A percentile compares a stretch with the other conserved stretches of the same genome.
These are phyloP conservation scores for Leucoma salicis DNA, from an alignment of 2,888 invertebrate species.

Conservation along the genomic window DNA sequence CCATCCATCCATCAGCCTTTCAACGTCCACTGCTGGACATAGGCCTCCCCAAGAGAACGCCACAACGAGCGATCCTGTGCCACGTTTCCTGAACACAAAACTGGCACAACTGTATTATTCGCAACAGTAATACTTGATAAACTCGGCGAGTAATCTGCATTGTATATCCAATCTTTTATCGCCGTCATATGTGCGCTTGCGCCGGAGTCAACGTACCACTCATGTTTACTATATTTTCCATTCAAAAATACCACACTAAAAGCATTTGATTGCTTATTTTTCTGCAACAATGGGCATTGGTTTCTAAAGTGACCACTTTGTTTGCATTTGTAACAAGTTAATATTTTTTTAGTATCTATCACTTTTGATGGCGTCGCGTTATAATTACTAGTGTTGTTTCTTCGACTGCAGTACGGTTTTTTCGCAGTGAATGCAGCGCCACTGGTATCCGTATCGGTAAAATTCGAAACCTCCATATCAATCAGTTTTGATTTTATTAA, in stretches of 20 bases:
- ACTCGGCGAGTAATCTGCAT: background rate
- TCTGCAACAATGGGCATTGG: background rate
- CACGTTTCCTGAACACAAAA: background rate
- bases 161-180: too few relatives aligned
- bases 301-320: background rate
- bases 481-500: background rate
- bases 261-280: background rate
- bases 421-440: background rate
- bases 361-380: too few relatives aligned
- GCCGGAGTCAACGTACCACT: background rate
- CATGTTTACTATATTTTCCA: background rate
- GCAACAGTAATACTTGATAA: background rate
- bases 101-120: too few relatives aligned
- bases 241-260: background rate
- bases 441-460: background rate
- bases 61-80: background rate
- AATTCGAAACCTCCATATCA: background rate
- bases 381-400: background rate
- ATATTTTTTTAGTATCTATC: too few relatives aligned
- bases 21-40: too few relatives aligned
- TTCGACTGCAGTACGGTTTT: background rate
- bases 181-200: too few relatives aligned
- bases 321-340: background rate
- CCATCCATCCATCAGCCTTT: too few relatives aligned
- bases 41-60: too few relatives aligned